phyloP scores from a whole-genome alignment of 2,113 vertebrate genomes.

The Leuciscus idus region DNA sequence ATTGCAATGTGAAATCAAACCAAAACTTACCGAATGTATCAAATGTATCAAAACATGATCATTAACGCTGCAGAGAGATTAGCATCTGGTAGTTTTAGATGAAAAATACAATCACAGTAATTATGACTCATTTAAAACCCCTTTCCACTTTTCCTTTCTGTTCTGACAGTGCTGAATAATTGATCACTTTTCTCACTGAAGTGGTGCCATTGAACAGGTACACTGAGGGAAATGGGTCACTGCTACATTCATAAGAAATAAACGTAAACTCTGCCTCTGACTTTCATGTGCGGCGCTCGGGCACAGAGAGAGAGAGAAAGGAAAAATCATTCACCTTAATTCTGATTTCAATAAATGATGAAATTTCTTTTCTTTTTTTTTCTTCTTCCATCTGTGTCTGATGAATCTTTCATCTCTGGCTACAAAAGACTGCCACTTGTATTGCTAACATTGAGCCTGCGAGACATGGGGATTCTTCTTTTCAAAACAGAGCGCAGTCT shows the following conservation, averaged over 20 bases:
- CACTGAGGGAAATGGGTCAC: conserved; percentile 57
- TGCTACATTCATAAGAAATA: conserved; percentile 59
- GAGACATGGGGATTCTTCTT: conserved; percentile 7
- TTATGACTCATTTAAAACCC: conserved; percentile 39
- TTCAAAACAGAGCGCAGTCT: not conserved
- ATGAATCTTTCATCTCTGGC: conserved; percentile 35
- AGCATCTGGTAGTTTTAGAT: conserved; percentile 23
- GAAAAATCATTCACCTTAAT: conserved; percentile 20
- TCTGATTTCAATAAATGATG: conserved; percentile 40
- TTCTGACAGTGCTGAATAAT: conserved; percentile 52
- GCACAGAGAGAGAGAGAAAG: conserved; percentile 57
- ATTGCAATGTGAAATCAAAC: no score
- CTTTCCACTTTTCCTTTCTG: conserved; percentile 22
- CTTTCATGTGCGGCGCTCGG: conserved; percentile 60
- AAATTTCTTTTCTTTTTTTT: conserved; percentile 23
- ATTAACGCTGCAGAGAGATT: not conserved
- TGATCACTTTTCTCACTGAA: conserved; percentile 58
- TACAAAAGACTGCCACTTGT: conserved; percentile 20
- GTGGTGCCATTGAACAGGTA: conserved; percentile 60
- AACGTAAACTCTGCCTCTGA: conserved; percentile 62
- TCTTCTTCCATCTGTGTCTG: not conserved
- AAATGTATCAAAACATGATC: not conserved
- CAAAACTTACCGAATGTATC: no score
- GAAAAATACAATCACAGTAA: conserved; percentile 16
- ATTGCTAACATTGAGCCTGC: conserved; percentile 1